Conservation (phyloP, 2,113 vertebrate genomes). For the Albula glossodonta region DNA sequence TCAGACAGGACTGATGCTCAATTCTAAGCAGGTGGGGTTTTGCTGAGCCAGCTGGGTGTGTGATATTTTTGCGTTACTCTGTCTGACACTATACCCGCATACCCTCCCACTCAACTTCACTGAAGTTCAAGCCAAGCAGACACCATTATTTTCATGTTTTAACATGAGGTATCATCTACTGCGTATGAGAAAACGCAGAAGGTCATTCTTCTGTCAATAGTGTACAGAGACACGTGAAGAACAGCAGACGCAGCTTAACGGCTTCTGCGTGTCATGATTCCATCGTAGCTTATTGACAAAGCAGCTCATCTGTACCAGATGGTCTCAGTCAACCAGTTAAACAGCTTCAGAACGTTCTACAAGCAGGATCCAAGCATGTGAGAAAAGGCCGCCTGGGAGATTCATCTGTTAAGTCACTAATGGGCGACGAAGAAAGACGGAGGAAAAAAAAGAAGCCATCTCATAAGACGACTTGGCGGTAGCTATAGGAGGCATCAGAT, state of each 20-base stretch:
- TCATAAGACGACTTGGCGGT: neutral
- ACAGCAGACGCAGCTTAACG: neutral
- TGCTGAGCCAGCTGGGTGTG: neutral
- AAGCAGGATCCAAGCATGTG: neutral
- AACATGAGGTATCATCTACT: slow-evolving; percentile 58
- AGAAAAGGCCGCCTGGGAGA: neutral
- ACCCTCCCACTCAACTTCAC: slow-evolving; percentile 4
- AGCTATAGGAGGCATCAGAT: neutral
- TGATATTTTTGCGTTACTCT: slow-evolving; percentile 10
- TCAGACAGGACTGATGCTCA: neutral
- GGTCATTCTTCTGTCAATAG: slow-evolving; percentile 17
- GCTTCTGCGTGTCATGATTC: neutral
- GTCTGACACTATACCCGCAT: neutral
- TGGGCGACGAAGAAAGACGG: neutral
- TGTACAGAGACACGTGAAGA: neutral
- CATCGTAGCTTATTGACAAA: neutral
- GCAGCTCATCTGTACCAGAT: neutral
- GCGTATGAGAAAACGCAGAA: slow-evolving; percentile 54
- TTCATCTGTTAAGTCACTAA: neutral
- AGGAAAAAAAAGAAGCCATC: neutral
- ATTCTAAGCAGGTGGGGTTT: neutral
- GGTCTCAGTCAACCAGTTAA: neutral
- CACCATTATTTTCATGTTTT: slow-evolving; percentile 46
- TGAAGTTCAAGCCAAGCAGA: slow-evolving; percentile 36
- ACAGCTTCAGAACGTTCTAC: neutral